A percentile compares a stretch with the other conserved stretches of the same genome.
phyloP scores from a whole-genome alignment of 2,797 vertebrate species.

The Spinibarbus caldwelli region DNA sequence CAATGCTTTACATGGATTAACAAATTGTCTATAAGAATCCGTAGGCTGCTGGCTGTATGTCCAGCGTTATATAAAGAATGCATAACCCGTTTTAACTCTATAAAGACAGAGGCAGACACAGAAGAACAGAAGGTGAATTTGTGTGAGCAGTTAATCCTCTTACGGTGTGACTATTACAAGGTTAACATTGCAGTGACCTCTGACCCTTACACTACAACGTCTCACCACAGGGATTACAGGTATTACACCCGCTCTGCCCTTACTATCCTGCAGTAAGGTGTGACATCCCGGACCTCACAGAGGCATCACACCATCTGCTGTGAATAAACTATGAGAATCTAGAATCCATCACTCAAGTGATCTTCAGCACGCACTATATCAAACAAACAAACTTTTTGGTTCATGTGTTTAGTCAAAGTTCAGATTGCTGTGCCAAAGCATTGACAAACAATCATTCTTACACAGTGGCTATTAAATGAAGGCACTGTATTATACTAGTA shows the following conservation, averaged over 20 bases:
- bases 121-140: constrained; percentile 31
- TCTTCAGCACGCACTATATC: background rate
- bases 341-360: background rate
- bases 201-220: constrained; percentile 13
- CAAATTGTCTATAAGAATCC: background rate
- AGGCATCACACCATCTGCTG: background rate
- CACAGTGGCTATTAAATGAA: background rate
- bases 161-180: constrained; percentile 8
- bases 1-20: background rate
- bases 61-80: background rate
- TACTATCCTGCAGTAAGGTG: constrained; percentile 9
- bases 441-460: background rate
- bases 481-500: background rate
- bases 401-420: background rate
- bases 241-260: background rate
- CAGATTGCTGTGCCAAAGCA: background rate
- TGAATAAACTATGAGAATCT: background rate
- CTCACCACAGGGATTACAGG: constrained; percentile 14
- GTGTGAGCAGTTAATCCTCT: constrained; percentile 36
- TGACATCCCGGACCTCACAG: constrained; percentile 27
- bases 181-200: constrained; percentile 39
- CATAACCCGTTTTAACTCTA: background rate
- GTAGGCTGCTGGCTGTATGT: background rate
- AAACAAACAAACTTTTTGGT: background rate
- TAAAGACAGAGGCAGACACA: constrained; percentile 20